Conservation (phyloP, 2,797 vertebrate genomes). For the Apodemus agrarius region DNA sequence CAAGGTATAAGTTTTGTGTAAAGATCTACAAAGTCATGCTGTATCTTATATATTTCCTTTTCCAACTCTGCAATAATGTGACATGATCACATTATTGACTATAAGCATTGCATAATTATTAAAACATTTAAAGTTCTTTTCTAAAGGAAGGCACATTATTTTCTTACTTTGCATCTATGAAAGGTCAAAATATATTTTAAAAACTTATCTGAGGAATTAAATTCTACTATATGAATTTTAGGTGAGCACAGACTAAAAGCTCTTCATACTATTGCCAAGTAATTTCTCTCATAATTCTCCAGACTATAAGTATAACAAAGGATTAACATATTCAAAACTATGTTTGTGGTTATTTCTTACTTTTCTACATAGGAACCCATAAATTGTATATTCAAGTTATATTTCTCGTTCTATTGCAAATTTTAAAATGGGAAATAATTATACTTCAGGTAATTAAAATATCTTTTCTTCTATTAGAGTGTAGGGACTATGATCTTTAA, state of each 20-base stretch:
- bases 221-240: not conserved
- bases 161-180: not conserved
- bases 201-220: not conserved
- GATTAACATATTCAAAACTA: not conserved
- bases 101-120: not conserved
- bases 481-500: not conserved
- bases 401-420: not conserved
- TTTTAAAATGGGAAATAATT: not conserved
- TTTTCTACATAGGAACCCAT: too few relatives aligned
- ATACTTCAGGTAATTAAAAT: not conserved
- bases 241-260: not conserved
- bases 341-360: not conserved
- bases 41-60: not conserved
- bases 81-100: too few relatives aligned
- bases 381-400: not conserved
- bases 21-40: not conserved
- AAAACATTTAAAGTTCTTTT: not conserved
- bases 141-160: not conserved
- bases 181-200: not conserved
- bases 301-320: not conserved
- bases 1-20: not conserved
- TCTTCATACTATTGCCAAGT: not conserved
- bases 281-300: not conserved
- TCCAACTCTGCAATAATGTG: not conserved
- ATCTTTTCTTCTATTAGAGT: not conserved